These are phyloP conservation scores for Scophthalmus maximus DNA, from an alignment of 2,113 vertebrate genomes.

Conservation along the genomic window DNA sequence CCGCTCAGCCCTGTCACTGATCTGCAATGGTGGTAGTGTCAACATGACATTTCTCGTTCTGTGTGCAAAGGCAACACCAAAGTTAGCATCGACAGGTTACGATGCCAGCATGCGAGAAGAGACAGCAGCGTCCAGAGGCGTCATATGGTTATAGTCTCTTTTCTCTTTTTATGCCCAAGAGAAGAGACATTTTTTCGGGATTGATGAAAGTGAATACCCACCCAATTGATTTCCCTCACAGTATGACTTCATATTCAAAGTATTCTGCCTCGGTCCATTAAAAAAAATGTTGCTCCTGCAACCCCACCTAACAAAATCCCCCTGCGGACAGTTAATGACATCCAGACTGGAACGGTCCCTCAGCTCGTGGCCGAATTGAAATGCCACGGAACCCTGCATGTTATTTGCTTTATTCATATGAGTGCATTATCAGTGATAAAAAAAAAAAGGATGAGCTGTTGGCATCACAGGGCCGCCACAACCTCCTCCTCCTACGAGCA, in stretches of 20 bases:
- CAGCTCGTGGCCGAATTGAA: constrained; percentile 29
- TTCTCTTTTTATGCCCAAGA: background rate
- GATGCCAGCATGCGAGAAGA: background rate
- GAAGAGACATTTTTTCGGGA: constrained; percentile 8
- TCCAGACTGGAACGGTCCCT: constrained; percentile 12
- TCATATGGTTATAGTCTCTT: background rate
- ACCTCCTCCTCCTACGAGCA: constrained; percentile 5
- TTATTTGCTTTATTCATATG: constrained; percentile 48
- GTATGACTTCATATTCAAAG: constrained; percentile 28
- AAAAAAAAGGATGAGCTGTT: constrained; percentile 61
- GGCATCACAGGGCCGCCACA: constrained; percentile 27
- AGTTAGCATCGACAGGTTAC: constrained; percentile 9
- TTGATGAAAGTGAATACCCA: constrained; percentile 11
- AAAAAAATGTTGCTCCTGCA: constrained; percentile 16
- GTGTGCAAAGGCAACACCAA: constrained; percentile 62
- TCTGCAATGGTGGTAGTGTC: constrained; percentile 55
- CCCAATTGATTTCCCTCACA: constrained; percentile 18
- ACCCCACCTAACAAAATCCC: constrained; percentile 19
- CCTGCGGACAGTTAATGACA: constrained; percentile 34
- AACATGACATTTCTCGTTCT: constrained; percentile 67
- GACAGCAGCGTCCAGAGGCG: background rate
- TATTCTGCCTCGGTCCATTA: background rate
- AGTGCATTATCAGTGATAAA: constrained; percentile 50
- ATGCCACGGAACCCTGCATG: constrained; percentile 33
- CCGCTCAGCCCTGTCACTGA: constrained; percentile 30